These are phyloP conservation scores for zebrafish (Danio rerio) DNA, from an alignment of 2,113 vertebrate species.

Conservation along the genomic window DNA sequence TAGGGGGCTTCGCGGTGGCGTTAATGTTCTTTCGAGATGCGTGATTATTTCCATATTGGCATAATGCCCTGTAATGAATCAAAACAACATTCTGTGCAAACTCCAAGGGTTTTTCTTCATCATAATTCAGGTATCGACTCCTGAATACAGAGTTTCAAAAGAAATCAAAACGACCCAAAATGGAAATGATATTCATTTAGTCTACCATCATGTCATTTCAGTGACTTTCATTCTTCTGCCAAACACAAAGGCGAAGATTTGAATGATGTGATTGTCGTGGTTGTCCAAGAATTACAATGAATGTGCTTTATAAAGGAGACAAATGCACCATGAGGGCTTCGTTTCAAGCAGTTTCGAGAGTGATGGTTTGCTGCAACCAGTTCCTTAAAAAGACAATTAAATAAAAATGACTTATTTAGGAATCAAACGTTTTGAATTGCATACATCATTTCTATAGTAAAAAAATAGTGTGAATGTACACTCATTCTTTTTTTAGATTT, in stretches of 20 bases:
- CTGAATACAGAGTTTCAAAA: neutral
- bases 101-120: neutral
- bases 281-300: neutral
- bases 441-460: too few species aligned
- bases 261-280: neutral
- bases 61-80: conserved; percentile 7
- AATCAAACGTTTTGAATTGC: too few species aligned
- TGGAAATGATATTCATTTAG: neutral
- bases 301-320: neutral
- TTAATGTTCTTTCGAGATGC: conserved; percentile 12
- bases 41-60: conserved; percentile 15
- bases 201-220: neutral
- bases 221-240: neutral
- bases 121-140: neutral
- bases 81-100: conserved; percentile 24
- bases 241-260: neutral
- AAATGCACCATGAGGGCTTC: neutral
- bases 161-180: neutral
- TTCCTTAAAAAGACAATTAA: neutral
- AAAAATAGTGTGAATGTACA: too few species aligned
- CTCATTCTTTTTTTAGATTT: too few species aligned
- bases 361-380: neutral
- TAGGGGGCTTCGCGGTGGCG: neutral
- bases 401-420: too few species aligned
- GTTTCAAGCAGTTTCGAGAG: neutral